Conservation (phyloP, 1,140 invertebrate species). For the Zeugodacus cucurbitae region DNA sequence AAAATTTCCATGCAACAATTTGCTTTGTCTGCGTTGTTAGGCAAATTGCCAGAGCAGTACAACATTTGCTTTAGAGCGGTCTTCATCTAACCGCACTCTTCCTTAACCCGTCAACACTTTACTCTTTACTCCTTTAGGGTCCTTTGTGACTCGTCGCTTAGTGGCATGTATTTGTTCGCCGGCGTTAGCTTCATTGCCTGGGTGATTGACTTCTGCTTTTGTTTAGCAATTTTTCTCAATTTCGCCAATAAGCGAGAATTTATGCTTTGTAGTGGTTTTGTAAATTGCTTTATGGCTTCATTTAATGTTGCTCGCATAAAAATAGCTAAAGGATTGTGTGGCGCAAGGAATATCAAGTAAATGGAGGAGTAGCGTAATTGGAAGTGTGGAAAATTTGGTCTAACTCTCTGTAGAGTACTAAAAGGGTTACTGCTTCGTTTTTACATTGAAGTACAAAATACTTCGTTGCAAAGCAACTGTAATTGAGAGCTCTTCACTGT, state of each 20-base stretch:
- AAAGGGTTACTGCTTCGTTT: background rate
- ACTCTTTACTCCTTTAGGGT: background rate
- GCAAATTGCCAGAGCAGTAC: background rate
- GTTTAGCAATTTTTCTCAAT: slow-evolving; percentile 20
- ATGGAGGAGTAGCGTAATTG: background rate
- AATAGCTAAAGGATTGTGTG: background rate
- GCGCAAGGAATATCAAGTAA: background rate
- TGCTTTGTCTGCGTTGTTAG: slow-evolving; percentile 11
- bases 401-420: background rate
- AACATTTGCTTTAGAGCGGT: background rate
- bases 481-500: no score
- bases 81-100: background rate
- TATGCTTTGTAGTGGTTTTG: slow-evolving; percentile 20
- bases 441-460: background rate
- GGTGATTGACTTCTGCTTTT: slow-evolving; percentile 34
- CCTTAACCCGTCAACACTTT: background rate
- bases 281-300: slow-evolving; percentile 32
- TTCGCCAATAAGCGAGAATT: slow-evolving; percentile 25
- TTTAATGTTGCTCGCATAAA: background rate
- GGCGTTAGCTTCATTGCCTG: background rate
- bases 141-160: background rate
- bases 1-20: slow-evolving; percentile 19
- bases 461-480: no score
- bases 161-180: background rate
- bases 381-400: background rate